Evolutionary conservation across 2,888 invertebrate genomes (phyloP).

Genomic region (Plutella xylostella): DNA sequence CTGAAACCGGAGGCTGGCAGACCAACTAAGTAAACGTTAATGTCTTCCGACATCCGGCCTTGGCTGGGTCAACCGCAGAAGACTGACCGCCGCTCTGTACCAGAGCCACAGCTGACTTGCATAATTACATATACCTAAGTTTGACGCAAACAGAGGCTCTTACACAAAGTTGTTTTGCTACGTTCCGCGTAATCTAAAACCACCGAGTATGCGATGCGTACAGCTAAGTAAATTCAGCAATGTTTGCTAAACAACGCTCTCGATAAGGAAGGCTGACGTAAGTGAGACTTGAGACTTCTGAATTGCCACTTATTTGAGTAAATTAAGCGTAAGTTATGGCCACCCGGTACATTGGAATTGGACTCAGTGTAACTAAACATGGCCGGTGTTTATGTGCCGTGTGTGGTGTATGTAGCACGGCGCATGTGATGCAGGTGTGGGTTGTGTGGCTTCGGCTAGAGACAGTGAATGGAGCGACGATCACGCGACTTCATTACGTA

Average conservation of each 20-base stretch:
- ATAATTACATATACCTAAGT: no score
- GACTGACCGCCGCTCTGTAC: no score
- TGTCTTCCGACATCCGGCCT: no score
- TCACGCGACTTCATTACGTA: constrained; percentile 58
- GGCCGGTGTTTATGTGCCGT: background rate
- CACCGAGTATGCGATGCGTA: constrained; percentile 1
- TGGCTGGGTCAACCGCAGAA: no score
- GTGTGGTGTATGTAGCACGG: no score
- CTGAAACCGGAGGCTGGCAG: no score
- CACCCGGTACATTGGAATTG: background rate
- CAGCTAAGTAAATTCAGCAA: background rate
- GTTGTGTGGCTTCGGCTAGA: constrained; percentile 8
- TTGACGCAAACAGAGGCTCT: background rate
- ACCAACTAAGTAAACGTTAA: no score
- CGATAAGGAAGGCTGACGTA: constrained; percentile 1
- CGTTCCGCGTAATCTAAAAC: background rate
- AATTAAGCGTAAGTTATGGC: background rate
- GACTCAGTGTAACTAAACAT: no score
- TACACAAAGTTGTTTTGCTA: constrained; percentile 1
- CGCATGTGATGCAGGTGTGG: no score
- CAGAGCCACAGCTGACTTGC: no score
- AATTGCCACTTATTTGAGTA: background rate
- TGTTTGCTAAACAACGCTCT: background rate
- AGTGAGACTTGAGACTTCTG: background rate
- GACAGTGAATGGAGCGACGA: constrained; percentile 49